phyloP scores from a whole-genome alignment of 2,888 invertebrate species.

The Cataglyphis cursor region DNA sequence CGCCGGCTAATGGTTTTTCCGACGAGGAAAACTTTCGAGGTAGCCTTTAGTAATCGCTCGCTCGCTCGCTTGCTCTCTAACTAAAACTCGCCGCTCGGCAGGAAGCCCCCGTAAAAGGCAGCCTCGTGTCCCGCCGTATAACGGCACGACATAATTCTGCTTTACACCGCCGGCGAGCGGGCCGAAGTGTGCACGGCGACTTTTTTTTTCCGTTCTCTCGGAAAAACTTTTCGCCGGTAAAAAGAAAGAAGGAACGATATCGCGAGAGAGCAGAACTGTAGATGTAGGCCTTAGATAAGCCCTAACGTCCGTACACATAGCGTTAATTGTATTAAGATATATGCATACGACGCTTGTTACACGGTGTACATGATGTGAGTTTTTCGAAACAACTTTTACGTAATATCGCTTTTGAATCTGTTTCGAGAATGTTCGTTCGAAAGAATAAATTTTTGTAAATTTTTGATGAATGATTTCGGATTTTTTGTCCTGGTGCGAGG shows the following conservation, averaged over 20 bases:
- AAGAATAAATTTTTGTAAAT: not conserved
- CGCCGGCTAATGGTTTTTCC: conserved; percentile 73
- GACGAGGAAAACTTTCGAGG: conserved; percentile 66
- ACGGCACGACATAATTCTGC: conserved; percentile 74
- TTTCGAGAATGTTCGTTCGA: not conserved
- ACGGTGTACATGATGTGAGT: not conserved
- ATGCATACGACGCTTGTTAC: too few relatives aligned
- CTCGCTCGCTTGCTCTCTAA: conserved; percentile 38
- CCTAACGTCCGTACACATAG: not conserved
- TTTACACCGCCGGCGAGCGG: conserved; percentile 60
- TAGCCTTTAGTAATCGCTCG: conserved; percentile 64
- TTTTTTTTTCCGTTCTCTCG: conserved; percentile 16
- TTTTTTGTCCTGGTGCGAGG: not conserved
- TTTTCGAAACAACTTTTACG: not conserved
- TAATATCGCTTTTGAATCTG: not conserved
- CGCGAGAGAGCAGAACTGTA: not conserved
- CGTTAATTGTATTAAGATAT: not conserved
- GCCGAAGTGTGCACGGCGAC: not conserved
- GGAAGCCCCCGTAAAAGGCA: conserved; percentile 71
- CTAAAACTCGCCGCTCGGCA: conserved; percentile 40
- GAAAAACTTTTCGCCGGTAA: conserved; percentile 30
- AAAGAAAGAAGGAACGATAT: not conserved
- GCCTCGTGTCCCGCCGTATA: conserved; percentile 57
- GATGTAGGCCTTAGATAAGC: not conserved
- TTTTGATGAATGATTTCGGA: not conserved